Percentiles rank a stretch among this genome's conserved stretches.
Evolutionary conservation across 2,113 vertebrate species (phyloP).

Genomic region (Corynorhinus townsendii): DNA sequence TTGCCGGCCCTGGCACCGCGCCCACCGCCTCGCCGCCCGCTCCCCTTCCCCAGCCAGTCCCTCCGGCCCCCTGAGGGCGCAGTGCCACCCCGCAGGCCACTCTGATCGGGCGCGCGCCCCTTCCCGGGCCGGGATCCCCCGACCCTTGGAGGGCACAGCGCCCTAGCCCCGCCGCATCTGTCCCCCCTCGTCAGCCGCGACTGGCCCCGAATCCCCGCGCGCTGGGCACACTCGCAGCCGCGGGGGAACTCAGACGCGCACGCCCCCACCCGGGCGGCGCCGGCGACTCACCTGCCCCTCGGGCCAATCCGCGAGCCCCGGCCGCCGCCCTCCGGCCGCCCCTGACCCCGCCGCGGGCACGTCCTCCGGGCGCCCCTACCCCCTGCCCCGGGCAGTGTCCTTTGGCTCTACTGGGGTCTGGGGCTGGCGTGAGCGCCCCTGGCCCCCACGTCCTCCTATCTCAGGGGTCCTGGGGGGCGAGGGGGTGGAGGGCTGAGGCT

Average conservation of each 20-base stretch:
- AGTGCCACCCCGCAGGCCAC: background rate
- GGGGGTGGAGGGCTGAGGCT: slow-evolving; percentile 50
- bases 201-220: background rate
- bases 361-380: background rate
- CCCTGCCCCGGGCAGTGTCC: slow-evolving; percentile 15
- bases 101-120: background rate
- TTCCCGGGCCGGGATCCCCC: background rate
- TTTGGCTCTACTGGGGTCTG: slow-evolving; percentile 1
- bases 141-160: background rate
- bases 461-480: background rate
- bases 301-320: slow-evolving; percentile 14
- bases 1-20: background rate
- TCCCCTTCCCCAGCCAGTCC: background rate
- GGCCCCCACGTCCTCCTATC: background rate
- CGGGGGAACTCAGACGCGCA: slow-evolving; percentile 41
- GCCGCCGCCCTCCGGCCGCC: slow-evolving; percentile 40
- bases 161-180: background rate
- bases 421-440: background rate
- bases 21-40: background rate
- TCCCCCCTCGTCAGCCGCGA: background rate
- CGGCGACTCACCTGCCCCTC: slow-evolving; percentile 69
- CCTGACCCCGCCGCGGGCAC: slow-evolving; percentile 5
- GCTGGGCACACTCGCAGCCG: background rate
- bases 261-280: slow-evolving; percentile 4
- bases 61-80: background rate